Evolutionary conservation across 2,797 vertebrate genomes (phyloP), one percentile per base, ranked within the genome.

Genomic region (Salarias fasciatus): DNA sequence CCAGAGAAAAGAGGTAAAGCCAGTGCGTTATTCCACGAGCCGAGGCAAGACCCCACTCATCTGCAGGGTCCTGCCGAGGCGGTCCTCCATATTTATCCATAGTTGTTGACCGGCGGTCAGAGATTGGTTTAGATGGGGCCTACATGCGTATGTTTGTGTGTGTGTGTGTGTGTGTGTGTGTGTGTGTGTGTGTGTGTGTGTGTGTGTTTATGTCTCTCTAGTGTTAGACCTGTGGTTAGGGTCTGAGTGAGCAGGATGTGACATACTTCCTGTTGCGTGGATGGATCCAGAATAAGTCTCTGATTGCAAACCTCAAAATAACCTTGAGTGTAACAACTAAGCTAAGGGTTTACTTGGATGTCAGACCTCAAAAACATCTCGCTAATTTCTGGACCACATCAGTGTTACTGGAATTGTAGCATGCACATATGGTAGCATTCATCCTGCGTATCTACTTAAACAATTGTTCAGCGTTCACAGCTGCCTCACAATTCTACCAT

Each of bases 1-100:
- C 88, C 37, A 91, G 83, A 78, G 95, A 96, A 72, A 96, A 95
- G 88, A 97, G 96, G 97, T 99, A 97, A 85, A 82, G 47, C 11
- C 61, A 51, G 7, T 43, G 30, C 56, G 8, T 77, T 42, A 55
- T 69, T 61, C 67, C 49, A 67, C 36, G 75, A 42, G 41, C 40
- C n/a, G 24, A 24, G 18, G 2, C 18, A 24, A 24, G 18, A 24
- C 18, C 18, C 30, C 41, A 12, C 36, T 63, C 33, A 55, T 24
- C 50, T 75, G 47, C 46, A 44, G 56, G 50, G 33, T 57, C 61
- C 29, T 46, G 15, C 62, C 72, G 64, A 74, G 59, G 58, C 56
- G 35, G 55, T 69, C 38, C 62, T 69, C 47, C 59, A 41, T 69
- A 66, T 65, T 80, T 55, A 73, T 75, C 53, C 60, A 63, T 65